Percentiles rank a stretch among this genome's conserved stretches.
Conservation (phyloP, 2,113 vertebrate genomes). For the Callochromis pleurospilus region DNA sequence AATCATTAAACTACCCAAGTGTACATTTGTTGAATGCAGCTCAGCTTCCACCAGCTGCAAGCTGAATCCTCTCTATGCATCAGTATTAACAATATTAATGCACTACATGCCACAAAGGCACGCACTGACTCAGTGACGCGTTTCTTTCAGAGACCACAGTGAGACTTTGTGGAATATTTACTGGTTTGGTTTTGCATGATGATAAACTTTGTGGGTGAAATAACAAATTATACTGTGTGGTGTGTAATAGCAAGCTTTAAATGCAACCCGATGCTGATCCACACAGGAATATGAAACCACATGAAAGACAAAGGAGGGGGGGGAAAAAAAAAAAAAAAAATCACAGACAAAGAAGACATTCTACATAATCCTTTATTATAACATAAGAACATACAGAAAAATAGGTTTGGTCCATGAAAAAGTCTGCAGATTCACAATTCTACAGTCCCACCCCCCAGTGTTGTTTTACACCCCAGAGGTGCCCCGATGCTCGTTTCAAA, state of each 20-base stretch:
- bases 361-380: slow-evolving; percentile 75
- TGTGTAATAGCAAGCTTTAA: not conserved
- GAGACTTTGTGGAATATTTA: not conserved
- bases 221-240: not conserved
- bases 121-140: not conserved
- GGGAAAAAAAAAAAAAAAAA: rapidly evolving
- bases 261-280: not conserved
- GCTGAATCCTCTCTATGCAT: not conserved
- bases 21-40: not conserved
- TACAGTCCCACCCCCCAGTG: slow-evolving; percentile 18
- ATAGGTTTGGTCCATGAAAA: slow-evolving; percentile 78
- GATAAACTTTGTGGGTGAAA: not conserved
- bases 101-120: not conserved
- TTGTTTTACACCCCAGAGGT: not conserved
- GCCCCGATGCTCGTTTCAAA: not conserved
- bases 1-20: not conserved
- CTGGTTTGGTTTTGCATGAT: not conserved
- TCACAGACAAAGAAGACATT: slow-evolving; percentile 2
- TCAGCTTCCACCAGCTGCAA: not conserved
- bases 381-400: slow-evolving; percentile 75
- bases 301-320: not conserved
- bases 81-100: not conserved
- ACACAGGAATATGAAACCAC: not conserved
- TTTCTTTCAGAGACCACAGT: not conserved
- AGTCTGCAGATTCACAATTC: slow-evolving; percentile 54